phyloP scores from a whole-genome alignment of 30 jellyfish, hydroid and myxozoan species.

The Hydra vulgaris region DNA sequence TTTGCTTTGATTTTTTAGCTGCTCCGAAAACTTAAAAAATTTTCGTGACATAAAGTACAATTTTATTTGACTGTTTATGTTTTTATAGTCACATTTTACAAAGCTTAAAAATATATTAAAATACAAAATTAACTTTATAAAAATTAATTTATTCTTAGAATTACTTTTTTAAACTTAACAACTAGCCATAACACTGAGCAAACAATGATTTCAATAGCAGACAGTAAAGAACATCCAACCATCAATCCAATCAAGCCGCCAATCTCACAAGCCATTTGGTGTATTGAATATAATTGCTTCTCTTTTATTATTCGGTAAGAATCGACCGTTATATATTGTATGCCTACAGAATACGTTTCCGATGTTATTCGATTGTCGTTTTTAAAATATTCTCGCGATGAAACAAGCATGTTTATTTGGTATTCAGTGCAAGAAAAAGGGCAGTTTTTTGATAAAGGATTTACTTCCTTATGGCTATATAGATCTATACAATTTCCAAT shows the following conservation, averaged over 20 bases:
- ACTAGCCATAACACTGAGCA: not conserved
- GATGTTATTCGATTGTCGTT: not conserved
- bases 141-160: too few relatives aligned
- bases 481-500: not conserved
- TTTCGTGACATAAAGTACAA: too few relatives aligned
- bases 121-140: too few relatives aligned
- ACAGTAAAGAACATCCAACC: conserved; percentile 19
- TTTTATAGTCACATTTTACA: too few relatives aligned
- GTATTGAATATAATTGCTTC: conserved; percentile 1
- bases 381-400: conserved; percentile 1
- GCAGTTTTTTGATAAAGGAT: not conserved
- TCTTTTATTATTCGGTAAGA: conserved; percentile 28
- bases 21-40: too few relatives aligned
- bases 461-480: conserved; percentile 1
- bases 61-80: too few relatives aligned
- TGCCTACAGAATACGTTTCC: not conserved
- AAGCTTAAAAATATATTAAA: too few relatives aligned
- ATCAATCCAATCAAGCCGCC: conserved; percentile 30
- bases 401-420: not conserved
- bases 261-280: conserved; percentile 23
- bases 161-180: not conserved
- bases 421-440: conserved; percentile 26
- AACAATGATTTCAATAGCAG: conserved; percentile 18
- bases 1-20: too few relatives aligned
- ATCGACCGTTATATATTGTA: conserved; percentile 20